Evolutionary conservation across 2,888 invertebrate genomes (phyloP).

Genomic region (Leptodirus hochenwartii): DNA sequence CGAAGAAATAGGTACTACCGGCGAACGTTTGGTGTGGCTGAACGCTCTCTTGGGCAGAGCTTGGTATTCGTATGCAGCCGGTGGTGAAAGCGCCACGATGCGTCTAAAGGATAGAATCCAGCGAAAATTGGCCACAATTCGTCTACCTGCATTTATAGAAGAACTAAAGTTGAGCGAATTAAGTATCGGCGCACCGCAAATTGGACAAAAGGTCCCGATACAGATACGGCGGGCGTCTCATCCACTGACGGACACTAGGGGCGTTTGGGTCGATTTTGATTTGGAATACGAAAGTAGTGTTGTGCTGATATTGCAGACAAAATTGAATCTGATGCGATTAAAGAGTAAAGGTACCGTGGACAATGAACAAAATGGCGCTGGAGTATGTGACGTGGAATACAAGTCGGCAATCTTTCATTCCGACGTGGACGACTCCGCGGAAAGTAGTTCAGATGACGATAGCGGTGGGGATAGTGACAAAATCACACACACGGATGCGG

Average conservation of each 20-base stretch:
- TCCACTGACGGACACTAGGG: conserved; percentile 60
- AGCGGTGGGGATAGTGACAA: conserved; percentile 17
- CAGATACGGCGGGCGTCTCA: conserved; percentile 39
- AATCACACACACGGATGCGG: conserved; percentile 2
- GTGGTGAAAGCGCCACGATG: too few species aligned
- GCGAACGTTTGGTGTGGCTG: conserved; percentile 33
- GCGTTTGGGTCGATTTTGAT: conserved; percentile 78
- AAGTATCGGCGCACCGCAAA: conserved; percentile 35
- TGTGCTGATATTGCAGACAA: conserved; percentile 70
- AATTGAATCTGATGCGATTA: conserved; percentile 64
- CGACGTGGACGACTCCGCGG: conserved; percentile 62
- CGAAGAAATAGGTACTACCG: not conserved
- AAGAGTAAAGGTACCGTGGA: conserved; percentile 15
- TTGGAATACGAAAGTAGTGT: conserved; percentile 62
- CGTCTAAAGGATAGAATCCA: conserved; percentile 60
- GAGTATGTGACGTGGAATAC: not conserved
- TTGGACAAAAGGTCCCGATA: conserved; percentile 35
- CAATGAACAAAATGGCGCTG: not conserved
- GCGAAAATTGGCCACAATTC: conserved; percentile 69
- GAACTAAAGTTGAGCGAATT: conserved; percentile 59
- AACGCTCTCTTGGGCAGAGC: conserved; percentile 66
- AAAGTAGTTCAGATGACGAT: conserved; percentile 61
- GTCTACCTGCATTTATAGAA: conserved; percentile 78
- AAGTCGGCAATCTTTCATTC: conserved; percentile 44
- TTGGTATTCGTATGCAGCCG: too few species aligned